These are phyloP conservation scores for Otolemur crassicaudatus DNA, from an alignment of 2,797 vertebrate genomes.

Conservation along the genomic window DNA sequence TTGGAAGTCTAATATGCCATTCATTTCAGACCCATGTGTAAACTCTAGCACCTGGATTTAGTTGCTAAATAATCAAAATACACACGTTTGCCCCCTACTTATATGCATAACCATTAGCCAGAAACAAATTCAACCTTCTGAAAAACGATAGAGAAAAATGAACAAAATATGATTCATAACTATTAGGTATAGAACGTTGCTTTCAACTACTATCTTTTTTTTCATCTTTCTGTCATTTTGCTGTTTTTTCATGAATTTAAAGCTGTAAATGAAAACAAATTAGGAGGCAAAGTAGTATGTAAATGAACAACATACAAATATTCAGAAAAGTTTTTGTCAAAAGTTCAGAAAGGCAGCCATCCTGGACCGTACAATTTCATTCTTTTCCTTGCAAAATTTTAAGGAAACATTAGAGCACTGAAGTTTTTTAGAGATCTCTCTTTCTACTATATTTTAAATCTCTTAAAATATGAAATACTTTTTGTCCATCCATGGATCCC, in stretches of 20 bases:
- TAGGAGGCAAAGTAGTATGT: not conserved
- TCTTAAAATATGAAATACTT: not conserved
- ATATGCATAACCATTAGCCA: not conserved
- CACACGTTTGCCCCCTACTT: not conserved
- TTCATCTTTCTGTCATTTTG: constrained; percentile 13
- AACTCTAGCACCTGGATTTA: not conserved
- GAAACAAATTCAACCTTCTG: not conserved
- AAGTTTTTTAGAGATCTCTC: not conserved
- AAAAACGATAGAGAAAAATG: constrained; percentile 18
- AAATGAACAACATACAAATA: constrained; percentile 8
- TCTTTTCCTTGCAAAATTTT: constrained; percentile 27
- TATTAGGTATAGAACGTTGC: not conserved
- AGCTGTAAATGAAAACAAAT: constrained; percentile 42
- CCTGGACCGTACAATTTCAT: not conserved
- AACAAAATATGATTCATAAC: constrained; percentile 9
- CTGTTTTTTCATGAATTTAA: constrained; percentile 19
- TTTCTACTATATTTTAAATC: not conserved
- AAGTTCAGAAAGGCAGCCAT: not conserved
- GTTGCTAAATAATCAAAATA: not conserved
- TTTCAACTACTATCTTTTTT: not conserved
- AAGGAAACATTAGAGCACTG: not conserved
- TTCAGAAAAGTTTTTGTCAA: not conserved
- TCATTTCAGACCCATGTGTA: not conserved
- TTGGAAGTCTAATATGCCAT: not conserved
- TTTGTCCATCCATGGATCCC: not conserved